Conservation (phyloP, 1,140 invertebrate genomes). For the Bombus breviceps region DNA sequence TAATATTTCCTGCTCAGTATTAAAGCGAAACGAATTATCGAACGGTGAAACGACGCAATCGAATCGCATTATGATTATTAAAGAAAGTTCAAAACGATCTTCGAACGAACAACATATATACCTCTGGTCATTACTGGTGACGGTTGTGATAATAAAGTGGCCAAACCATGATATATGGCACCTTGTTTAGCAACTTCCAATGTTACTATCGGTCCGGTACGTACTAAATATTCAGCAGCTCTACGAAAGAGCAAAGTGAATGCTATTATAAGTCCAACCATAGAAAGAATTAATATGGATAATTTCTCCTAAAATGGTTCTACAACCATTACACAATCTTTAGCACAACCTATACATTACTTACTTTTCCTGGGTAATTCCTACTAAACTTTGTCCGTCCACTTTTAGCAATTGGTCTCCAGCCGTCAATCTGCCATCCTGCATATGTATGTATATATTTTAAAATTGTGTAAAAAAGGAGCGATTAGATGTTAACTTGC, state of each 20-base stretch:
- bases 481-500: not conserved
- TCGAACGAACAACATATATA: slow-evolving; percentile 76
- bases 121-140: slow-evolving; percentile 92
- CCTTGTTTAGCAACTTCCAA: slow-evolving; percentile 98
- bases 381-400: slow-evolving; percentile 97
- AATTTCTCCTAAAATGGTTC: not conserved
- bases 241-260: slow-evolving; percentile 77
- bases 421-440: slow-evolving; percentile 96
- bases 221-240: slow-evolving; percentile 97
- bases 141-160: slow-evolving; percentile 95
- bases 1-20: not conserved
- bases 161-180: slow-evolving; percentile 97
- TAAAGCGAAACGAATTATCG: not conserved
- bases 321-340: not conserved
- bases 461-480: not conserved
- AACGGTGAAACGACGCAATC: not conserved
- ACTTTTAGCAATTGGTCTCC: slow-evolving; percentile 99
- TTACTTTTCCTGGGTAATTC: slow-evolving; percentile 97
- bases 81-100: not conserved
- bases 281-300: not conserved
- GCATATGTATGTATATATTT: slow-evolving; percentile 31
- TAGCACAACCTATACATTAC: slow-evolving; percentile 49
- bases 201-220: slow-evolving; percentile 95
- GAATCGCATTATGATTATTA: not conserved
- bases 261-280: not conserved